A percentile compares a stretch with the other conserved stretches of the same genome.
Evolutionary conservation across 64 coral and sea anemone genomes (phyloP).

Genomic region (Stichodactyla mertensii): DNA sequence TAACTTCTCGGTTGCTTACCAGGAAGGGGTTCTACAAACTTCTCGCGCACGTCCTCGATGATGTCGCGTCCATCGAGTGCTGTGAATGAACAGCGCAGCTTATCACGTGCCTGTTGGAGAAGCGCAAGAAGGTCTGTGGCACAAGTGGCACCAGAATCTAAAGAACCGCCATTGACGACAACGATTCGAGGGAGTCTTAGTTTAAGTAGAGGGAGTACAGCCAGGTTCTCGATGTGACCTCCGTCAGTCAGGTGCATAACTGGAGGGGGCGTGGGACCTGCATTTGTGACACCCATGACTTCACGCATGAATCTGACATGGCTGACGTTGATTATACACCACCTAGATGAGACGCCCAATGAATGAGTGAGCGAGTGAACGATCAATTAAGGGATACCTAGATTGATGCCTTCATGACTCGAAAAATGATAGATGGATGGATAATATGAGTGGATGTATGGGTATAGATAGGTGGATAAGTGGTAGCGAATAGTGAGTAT

Average conservation of each 20-base stretch:
- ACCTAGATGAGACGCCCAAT: constrained; percentile 25
- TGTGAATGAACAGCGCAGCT: constrained; percentile 55
- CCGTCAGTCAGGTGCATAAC: constrained; percentile 63
- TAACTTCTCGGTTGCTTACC: constrained; percentile 51
- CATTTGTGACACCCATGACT: constrained; percentile 16
- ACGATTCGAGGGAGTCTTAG: constrained; percentile 32
- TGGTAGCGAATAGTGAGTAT: background rate
- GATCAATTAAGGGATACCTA: too few relatives aligned
- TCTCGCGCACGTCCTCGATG: constrained; percentile 47
- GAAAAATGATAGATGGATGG: background rate
- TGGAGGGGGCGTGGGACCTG: constrained; percentile 51
- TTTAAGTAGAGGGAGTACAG: constrained; percentile 44
- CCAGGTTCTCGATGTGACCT: constrained; percentile 70
- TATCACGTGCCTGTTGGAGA: constrained; percentile 34
- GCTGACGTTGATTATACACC: constrained; percentile 57
- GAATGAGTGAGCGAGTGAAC: background rate
- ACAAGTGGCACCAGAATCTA: background rate
- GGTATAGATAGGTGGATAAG: background rate
- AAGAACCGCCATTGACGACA: constrained; percentile 33
- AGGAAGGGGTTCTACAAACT: constrained; percentile 25
- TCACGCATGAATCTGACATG: constrained; percentile 48
- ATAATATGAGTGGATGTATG: background rate
- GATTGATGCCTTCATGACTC: too few relatives aligned
- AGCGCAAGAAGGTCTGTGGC: constrained; percentile 4
- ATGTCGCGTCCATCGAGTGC: constrained; percentile 52